A percentile compares a stretch with the other conserved stretches of the same genome.
phyloP scores from a whole-genome alignment of 2,888 invertebrate genomes.

The Tuberolachnus salignus region DNA sequence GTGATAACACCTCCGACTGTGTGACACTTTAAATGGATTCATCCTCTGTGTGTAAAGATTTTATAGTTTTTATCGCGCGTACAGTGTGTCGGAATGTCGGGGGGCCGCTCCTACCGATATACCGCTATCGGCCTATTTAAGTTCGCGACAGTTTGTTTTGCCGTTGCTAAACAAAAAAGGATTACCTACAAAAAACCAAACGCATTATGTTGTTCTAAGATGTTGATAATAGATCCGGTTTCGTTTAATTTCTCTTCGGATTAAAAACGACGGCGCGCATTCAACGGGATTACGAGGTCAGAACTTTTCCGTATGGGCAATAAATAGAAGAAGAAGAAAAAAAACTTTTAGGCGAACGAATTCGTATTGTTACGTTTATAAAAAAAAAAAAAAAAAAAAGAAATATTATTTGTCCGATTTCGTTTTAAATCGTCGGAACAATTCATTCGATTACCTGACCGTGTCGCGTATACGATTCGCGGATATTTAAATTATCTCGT shows the following conservation, averaged over 20 bases:
- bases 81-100: conserved; percentile 38
- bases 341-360: background rate
- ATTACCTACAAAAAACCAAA: conserved; percentile 37
- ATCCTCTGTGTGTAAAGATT: conserved; percentile 39
- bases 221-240: conserved; percentile 42
- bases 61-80: background rate
- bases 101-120: conserved; percentile 41
- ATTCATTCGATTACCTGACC: background rate
- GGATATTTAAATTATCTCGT: background rate
- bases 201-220: conserved; percentile 15
- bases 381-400: too few relatives aligned
- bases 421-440: background rate
- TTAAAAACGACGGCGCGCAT: background rate
- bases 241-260: conserved; percentile 33
- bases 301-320: conserved; percentile 7
- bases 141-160: conserved; percentile 45
- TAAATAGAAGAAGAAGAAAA: background rate
- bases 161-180: conserved; percentile 27
- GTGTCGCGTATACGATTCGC: background rate
- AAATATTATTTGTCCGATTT: background rate
- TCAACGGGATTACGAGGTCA: conserved; percentile 9
- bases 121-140: conserved; percentile 54
- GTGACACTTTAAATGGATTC: conserved; percentile 52
- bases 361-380: too few relatives aligned
- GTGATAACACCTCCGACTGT: conserved; percentile 55